Percentiles rank a stretch among this genome's conserved stretches.
These are phyloP conservation scores for Bambusicola thoracicus DNA, from an alignment of 2,113 vertebrate species.

Conservation along the genomic window DNA sequence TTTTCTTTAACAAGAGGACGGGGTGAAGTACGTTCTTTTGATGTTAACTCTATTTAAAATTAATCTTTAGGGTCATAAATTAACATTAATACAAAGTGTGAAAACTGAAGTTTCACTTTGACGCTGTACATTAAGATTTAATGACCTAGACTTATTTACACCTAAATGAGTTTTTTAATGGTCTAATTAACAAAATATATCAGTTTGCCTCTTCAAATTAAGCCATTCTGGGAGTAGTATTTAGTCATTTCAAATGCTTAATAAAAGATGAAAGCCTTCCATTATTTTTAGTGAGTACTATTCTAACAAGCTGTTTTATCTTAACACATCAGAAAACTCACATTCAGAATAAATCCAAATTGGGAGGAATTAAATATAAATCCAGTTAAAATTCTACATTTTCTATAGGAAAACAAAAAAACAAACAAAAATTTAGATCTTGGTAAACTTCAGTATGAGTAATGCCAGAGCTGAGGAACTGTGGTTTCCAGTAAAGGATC, in stretches of 20 bases:
- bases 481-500: background rate
- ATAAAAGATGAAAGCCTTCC: conserved; percentile 72
- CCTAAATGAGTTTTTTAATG: conserved; percentile 77
- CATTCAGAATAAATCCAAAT: background rate
- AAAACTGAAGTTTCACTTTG: conserved; percentile 24
- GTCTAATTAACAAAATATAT: conserved; percentile 76
- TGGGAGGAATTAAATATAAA: background rate
- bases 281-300: conserved; percentile 39
- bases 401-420: background rate
- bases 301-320: background rate
- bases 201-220: conserved; percentile 71
- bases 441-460: background rate
- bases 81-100: conserved; percentile 10
- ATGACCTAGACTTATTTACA: conserved; percentile 77
- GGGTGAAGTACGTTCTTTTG: background rate
- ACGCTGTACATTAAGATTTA: conserved; percentile 70
- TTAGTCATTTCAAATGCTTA: conserved; percentile 62
- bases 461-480: background rate
- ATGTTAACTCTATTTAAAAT: conserved; percentile 60
- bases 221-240: conserved; percentile 51
- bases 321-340: background rate
- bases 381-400: background rate
- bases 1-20: background rate
- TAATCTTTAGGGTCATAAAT: conserved; percentile 43
- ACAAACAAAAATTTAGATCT: background rate